phyloP scores from a whole-genome alignment of 2,888 invertebrate genomes.

The Stenotaenia linearis region DNA sequence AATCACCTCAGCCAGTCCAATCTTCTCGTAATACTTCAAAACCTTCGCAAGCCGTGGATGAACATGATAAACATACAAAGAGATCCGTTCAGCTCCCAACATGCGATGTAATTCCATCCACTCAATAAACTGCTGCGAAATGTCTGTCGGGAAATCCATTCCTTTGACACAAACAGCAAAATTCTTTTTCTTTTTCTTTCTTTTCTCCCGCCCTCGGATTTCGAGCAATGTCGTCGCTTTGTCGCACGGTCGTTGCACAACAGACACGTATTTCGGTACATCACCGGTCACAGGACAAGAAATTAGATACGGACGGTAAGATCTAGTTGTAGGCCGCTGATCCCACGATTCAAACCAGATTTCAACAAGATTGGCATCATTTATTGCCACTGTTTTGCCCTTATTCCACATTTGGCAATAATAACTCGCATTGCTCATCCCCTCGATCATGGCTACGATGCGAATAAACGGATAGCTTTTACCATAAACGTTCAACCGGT shows the following conservation, averaged over 20 bases:
- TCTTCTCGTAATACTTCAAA: constrained; percentile 55
- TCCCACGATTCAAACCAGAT: constrained; percentile 64
- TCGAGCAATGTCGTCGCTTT: background rate
- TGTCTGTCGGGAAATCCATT: constrained; percentile 59
- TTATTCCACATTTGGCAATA: constrained; percentile 55
- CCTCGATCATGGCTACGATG: constrained; percentile 45
- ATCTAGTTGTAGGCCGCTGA: constrained; percentile 37
- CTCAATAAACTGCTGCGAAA: constrained; percentile 59
- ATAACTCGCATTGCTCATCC: constrained; percentile 43
- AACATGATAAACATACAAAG: constrained; percentile 60
- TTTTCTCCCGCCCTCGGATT: background rate
- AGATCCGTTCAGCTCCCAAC: constrained; percentile 61
- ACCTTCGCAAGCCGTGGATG: constrained; percentile 54
- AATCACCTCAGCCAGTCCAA: constrained; percentile 52
- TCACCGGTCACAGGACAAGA: constrained; percentile 52
- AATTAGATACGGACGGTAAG: constrained; percentile 56
- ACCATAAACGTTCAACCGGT: constrained; percentile 49
- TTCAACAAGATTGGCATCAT: constrained; percentile 42
- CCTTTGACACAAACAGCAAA: constrained; percentile 69
- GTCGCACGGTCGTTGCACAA: background rate
- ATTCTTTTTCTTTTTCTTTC: constrained; percentile 43
- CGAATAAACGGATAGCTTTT: constrained; percentile 46
- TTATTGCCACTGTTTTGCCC: constrained; percentile 3
- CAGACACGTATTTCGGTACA: background rate
- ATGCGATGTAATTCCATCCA: constrained; percentile 65